A percentile compares a stretch with the other conserved stretches of the same genome.
These are phyloP conservation scores for Eubasilissa splendida DNA, from an alignment of 2,888 invertebrate species.

Conservation along the genomic window DNA sequence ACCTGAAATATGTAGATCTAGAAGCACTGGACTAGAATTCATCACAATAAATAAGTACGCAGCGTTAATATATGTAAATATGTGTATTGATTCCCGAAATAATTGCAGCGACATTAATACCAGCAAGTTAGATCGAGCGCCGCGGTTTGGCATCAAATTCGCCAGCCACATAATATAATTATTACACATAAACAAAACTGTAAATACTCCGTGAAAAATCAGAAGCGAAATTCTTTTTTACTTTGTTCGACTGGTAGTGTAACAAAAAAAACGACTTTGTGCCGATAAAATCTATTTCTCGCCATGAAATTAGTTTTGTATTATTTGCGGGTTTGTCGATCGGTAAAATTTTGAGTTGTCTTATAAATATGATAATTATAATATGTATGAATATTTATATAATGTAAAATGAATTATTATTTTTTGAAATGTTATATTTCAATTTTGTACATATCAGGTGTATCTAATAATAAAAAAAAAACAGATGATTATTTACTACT, in stretches of 20 bases:
- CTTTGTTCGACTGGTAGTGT: not conserved
- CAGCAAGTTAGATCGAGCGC: not conserved
- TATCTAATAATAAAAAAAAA: no score
- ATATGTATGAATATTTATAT: no score
- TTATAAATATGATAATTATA: no score
- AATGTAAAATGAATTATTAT: no score
- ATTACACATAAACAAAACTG: constrained; percentile 13
- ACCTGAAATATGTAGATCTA: no score
- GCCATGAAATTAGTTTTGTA: no score
- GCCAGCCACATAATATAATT: constrained; percentile 24
- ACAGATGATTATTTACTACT: no score
- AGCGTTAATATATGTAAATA: not conserved
- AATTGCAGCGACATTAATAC: constrained; percentile 8
- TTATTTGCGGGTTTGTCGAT: no score
- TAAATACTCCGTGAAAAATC: constrained; percentile 23
- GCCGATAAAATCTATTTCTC: no score
- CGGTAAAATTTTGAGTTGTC: no score
- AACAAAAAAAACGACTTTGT: not conserved
- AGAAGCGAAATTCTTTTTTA: not conserved
- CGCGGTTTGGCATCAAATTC: constrained; percentile 28
- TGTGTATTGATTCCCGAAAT: constrained; percentile 12
- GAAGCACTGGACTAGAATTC: not conserved
- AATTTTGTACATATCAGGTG: no score
- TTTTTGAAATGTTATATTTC: no score
- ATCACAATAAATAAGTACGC: not conserved